Evolutionary conservation across 2,797 vertebrate genomes (phyloP).

Genomic region (Eurystomus glaucurus): DNA sequence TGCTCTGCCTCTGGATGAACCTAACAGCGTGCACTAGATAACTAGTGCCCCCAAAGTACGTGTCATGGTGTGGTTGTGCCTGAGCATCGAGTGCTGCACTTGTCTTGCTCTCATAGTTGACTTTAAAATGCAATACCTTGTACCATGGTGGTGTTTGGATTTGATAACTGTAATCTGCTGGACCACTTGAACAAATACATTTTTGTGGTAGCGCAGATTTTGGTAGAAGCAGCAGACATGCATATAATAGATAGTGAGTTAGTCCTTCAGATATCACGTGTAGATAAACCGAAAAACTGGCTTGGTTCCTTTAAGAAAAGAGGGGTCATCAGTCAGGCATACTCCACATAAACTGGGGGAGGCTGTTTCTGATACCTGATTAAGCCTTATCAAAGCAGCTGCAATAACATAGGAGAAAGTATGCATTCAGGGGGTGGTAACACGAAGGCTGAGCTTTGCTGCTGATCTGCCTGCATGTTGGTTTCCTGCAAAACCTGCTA

Average conservation of each 20-base stretch:
- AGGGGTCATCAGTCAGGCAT: neutral
- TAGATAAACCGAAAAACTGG: neutral
- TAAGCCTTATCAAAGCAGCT: neutral
- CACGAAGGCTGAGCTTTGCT: neutral
- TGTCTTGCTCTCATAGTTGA: neutral
- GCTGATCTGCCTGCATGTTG: slow-evolving; percentile 16
- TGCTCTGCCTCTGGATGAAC: neutral
- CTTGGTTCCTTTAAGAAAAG: neutral
- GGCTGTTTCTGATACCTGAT: neutral
- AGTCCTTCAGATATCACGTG: rapidly evolving
- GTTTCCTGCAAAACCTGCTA: slow-evolving; percentile 63
- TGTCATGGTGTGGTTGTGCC: neutral
- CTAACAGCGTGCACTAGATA: rapidly evolving
- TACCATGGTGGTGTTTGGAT: neutral
- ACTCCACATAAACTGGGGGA: neutral
- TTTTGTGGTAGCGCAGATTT: rapidly evolving
- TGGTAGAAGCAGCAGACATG: neutral
- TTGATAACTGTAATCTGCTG: neutral
- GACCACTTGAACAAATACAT: neutral
- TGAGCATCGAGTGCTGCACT: neutral
- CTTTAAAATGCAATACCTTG: neutral
- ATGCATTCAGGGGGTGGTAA: neutral
- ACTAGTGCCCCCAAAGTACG: rapidly evolving
- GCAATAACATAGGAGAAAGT: neutral
- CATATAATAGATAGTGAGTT: neutral